Base-by-base conservation (phyloP, 1,140 invertebrate genomes). In the Pristionchus pacificus region DNA sequence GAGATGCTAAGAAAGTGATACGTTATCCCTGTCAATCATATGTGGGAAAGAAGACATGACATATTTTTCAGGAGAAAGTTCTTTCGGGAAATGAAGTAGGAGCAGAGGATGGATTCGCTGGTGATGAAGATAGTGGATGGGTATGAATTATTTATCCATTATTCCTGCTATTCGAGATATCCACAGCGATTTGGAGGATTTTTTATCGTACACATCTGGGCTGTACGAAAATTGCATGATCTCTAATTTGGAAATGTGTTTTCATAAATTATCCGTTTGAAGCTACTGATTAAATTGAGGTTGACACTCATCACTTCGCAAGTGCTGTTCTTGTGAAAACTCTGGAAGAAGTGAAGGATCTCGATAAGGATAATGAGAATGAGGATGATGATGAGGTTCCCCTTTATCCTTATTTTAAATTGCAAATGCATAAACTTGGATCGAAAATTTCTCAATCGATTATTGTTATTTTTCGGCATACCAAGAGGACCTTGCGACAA, bases 221-320 rank as follows among this genome's bases (percentile, higher is more conserved):
- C n/a, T n/a, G n/a, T n/a, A n/a, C n/a, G n/a, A n/a, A n/a, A n/a
- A n/a, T n/a, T n/a, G n/a, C n/a, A n/a, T n/a, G n/a, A n/a, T n/a
- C n/a, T n/a, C n/a, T n/a, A n/a, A n/a, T n/a, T n/a, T n/a, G n/a
- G n/a, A n/a, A n/a, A n/a, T n/a, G n/a, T n/a, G n/a, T n/a, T n/a
- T n/a, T n/a, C n/a, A n/a, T n/a, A n/a, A n/a, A n/a, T 49, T 10
- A 10, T 49, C 38, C 19, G 38, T 10, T 10, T 49, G 38, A 49
- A 10, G 19, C 19, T 19, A 49, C 38, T 49, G 6, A 49, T 49
- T n/a, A n/a, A n/a, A n/a, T n/a, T n/a, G n/a, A 49, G 38, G 38
- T 98, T 1, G 97, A 99, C 84, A 98, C 96, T 24, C 95, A 98
- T 87, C 93, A 95, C 85, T 92, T 90, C 82, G 89, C 90, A 1